Conservation (phyloP, 2,797 vertebrate species). For the Silurus aristotelis region DNA sequence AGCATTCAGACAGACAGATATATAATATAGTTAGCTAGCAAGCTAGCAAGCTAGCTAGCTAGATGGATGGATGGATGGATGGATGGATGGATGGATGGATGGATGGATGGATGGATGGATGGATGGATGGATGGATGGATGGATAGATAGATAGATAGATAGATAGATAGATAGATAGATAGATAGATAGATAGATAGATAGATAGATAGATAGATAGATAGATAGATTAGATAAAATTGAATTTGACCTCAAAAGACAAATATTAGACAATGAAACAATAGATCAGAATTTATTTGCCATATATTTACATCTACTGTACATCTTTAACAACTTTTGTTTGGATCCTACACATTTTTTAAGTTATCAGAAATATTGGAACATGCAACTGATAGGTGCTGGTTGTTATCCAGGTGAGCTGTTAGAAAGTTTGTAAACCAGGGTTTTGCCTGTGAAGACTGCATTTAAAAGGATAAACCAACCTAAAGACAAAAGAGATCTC, state of each 20-base stretch:
- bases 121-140: neutral
- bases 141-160: neutral
- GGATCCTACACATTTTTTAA: neutral
- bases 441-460: neutral
- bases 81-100: neutral
- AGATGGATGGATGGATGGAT: neutral
- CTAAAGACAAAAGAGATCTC: neutral
- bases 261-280: neutral
- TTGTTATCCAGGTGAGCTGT: neutral
- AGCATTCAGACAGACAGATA: neutral
- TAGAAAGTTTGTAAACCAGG: neutral
- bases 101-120: neutral
- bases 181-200: too few species aligned
- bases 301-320: neutral
- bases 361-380: neutral
- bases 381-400: neutral
- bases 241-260: neutral
- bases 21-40: too few species aligned
- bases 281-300: neutral
- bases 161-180: neutral
- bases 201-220: too few species aligned
- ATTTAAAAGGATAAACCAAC: neutral
- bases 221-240: neutral
- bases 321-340: neutral
- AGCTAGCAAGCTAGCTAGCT: neutral